phyloP scores from a whole-genome alignment of 2,888 invertebrate species.

The Sarcophaga caerulescens region DNA sequence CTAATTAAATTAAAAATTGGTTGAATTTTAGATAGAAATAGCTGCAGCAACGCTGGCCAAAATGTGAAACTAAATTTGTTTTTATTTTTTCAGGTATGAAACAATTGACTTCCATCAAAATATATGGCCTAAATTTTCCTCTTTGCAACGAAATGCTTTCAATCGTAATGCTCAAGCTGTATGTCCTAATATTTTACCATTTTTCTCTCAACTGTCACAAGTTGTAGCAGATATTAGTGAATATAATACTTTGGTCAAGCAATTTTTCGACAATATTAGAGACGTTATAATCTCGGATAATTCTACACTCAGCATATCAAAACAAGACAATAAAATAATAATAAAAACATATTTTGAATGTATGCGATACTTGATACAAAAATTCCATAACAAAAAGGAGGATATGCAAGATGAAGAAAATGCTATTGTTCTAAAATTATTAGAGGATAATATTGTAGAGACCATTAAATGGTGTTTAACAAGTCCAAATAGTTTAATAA shows the following conservation, averaged over 20 bases:
- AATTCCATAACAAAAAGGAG: slow-evolving; percentile 78
- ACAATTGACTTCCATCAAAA: slow-evolving; percentile 88
- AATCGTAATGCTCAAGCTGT: slow-evolving; percentile 89
- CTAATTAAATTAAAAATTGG: no score
- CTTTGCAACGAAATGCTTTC: slow-evolving; percentile 86
- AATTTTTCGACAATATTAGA: slow-evolving; percentile 87
- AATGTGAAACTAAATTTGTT: no score
- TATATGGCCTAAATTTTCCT: slow-evolving; percentile 87
- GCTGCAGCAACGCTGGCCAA: no score
- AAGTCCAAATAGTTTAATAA: slow-evolving; percentile 77
- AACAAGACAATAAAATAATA: slow-evolving; percentile 86
- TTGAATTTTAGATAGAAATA: no score
- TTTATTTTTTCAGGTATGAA: slow-evolving; percentile 73
- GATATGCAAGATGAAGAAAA: slow-evolving; percentile 42
- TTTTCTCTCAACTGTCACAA: slow-evolving; percentile 85
- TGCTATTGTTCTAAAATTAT: slow-evolving; percentile 69
- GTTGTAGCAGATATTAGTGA: slow-evolving; percentile 71
- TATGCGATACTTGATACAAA: slow-evolving; percentile 84
- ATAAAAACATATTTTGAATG: slow-evolving; percentile 88
- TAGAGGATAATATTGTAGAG: slow-evolving; percentile 76
- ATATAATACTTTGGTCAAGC: slow-evolving; percentile 83
- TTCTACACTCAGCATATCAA: slow-evolving; percentile 72
- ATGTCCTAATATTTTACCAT: slow-evolving; percentile 88
- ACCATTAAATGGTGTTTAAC: slow-evolving; percentile 82
- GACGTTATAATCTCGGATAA: slow-evolving; percentile 84